phyloP scores from a whole-genome alignment of 2,888 invertebrate genomes.

The Hirudinaria manillensis region DNA sequence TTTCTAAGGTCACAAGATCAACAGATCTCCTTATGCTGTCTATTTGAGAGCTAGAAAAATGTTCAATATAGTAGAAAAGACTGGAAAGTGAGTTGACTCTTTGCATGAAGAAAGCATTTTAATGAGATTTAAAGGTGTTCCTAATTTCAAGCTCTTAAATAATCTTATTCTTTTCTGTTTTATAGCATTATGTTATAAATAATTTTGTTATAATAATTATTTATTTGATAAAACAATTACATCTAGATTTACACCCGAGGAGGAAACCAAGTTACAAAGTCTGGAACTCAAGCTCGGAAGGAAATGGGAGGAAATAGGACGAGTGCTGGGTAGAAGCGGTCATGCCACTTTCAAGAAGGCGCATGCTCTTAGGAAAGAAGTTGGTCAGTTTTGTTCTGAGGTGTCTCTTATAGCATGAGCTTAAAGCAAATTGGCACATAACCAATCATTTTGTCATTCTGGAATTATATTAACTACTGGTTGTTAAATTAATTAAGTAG shows the following conservation, averaged over 20 bases:
- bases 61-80: conserved; percentile 12
- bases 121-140: neutral
- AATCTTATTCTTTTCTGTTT: neutral
- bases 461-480: neutral
- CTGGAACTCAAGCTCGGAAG: conserved; percentile 11
- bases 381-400: neutral
- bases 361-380: neutral
- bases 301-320: conserved; percentile 26
- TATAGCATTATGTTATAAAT: neutral
- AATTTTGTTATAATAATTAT: neutral
- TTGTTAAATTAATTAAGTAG: neutral
- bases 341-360: neutral
- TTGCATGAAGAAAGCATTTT: neutral
- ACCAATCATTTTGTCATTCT: too few species aligned
- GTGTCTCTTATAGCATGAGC: neutral
- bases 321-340: conserved; percentile 20
- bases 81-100: conserved; percentile 14
- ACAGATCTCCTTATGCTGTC: conserved; percentile 24
- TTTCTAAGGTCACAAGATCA: conserved; percentile 21
- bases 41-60: conserved; percentile 24
- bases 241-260: conserved; percentile 20
- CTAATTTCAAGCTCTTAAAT: neutral
- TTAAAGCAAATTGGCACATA: neutral
- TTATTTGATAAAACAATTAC: conserved; percentile 1
- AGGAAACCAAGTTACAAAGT: conserved; percentile 2